Conservation (phyloP, 1,140 invertebrate genomes). For the Rhopalosiphum padi region DNA sequence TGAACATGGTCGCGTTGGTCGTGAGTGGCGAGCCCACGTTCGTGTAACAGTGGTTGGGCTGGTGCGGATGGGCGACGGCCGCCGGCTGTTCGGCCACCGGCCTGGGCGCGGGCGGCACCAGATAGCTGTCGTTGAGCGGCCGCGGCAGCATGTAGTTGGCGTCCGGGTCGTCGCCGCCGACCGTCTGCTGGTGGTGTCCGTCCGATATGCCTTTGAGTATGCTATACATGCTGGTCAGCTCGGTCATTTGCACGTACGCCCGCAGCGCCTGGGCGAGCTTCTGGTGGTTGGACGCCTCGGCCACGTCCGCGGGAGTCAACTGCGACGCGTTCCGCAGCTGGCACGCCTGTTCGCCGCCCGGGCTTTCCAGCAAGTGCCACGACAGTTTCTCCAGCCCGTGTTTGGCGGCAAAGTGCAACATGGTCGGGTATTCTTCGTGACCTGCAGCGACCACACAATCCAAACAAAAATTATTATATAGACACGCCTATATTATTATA, state of each 20-base stretch:
- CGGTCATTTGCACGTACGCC: constrained; percentile 80
- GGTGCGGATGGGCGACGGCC: not conserved
- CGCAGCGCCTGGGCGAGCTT: constrained; percentile 75
- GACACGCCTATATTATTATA: not conserved
- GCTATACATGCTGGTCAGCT: constrained; percentile 82
- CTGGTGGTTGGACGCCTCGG: constrained; percentile 74
- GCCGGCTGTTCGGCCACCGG: constrained; percentile 62
- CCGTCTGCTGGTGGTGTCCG: constrained; percentile 19
- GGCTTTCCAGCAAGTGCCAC: constrained; percentile 82
- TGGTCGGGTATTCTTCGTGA: constrained; percentile 83
- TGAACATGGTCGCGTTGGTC: constrained; percentile 62
- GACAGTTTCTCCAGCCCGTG: constrained; percentile 84
- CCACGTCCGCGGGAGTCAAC: constrained; percentile 79
- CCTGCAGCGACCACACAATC: constrained; percentile 63
- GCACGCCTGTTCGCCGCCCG: constrained; percentile 79
- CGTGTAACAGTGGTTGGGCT: constrained; percentile 51
- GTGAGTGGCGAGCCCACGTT: constrained; percentile 59
- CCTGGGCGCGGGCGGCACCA: constrained; percentile 66
- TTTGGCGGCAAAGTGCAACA: constrained; percentile 86
- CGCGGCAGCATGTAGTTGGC: constrained; percentile 68
- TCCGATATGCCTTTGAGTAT: constrained; percentile 81
- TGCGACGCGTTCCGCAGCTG: constrained; percentile 81
- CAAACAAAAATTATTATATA: not conserved
- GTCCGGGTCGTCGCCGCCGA: constrained; percentile 60
- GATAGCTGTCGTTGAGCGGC: constrained; percentile 67